phyloP scores from a whole-genome alignment of 2,113 vertebrate genomes.

The Fregetta grallaria region DNA sequence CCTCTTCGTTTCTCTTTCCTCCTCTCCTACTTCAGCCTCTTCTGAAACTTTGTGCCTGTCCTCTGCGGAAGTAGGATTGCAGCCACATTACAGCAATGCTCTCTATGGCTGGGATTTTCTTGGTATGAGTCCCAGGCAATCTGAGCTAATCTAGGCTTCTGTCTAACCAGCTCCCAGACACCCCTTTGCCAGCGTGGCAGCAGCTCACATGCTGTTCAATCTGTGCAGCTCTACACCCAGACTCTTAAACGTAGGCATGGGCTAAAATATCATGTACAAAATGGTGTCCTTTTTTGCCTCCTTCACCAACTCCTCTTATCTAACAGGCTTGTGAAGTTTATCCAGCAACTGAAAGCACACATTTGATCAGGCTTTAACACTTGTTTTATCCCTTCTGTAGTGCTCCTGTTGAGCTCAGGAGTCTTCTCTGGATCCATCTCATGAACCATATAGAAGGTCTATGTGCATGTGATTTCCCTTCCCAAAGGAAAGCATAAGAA shows the following conservation, averaged over 20 bases:
- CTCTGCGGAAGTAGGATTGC: neutral
- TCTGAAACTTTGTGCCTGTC: neutral
- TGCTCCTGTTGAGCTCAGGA: neutral
- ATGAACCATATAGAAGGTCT: neutral
- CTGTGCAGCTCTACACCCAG: neutral
- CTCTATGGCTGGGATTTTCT: neutral
- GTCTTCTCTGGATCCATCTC: neutral
- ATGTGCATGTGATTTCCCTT: neutral
- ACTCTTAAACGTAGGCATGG: neutral
- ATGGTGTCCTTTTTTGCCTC: rapidly evolving
- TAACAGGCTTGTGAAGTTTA: neutral
- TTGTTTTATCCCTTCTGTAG: neutral
- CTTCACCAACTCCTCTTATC: neutral
- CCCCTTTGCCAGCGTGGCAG: neutral
- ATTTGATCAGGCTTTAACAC: neutral
- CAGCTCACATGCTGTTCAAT: neutral
- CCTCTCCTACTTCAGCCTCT: neutral
- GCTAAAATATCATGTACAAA: neutral
- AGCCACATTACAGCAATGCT: neutral
- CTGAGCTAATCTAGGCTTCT: neutral
- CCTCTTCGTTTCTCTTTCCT: neutral
- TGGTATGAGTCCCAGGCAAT: neutral
- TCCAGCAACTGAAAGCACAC: neutral
- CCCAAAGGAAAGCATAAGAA: neutral
- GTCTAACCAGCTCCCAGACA: neutral